phyloP scores from a whole-genome alignment of 2,113 vertebrate genomes.

The Tor tambroides region DNA sequence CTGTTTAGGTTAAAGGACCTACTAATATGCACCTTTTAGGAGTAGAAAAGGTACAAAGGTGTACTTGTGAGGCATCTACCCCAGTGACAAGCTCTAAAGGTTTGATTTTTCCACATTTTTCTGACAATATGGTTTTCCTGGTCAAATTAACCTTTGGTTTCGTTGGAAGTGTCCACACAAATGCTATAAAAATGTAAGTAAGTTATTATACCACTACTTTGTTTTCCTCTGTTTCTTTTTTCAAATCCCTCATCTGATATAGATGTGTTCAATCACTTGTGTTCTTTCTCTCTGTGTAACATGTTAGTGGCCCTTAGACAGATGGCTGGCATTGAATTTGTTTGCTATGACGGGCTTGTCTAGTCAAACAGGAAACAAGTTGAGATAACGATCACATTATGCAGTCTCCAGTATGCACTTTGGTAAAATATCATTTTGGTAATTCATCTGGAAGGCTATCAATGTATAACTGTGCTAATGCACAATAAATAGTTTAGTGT shows the following conservation, averaged over 20 bases:
- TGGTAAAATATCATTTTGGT: background rate
- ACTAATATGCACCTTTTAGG: background rate
- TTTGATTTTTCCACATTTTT: background rate
- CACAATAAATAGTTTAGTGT: background rate
- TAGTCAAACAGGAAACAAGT: constrained; percentile 1
- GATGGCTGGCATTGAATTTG: background rate
- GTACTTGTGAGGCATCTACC: background rate
- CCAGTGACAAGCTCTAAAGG: background rate
- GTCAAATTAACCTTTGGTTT: too few species aligned
- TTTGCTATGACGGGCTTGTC: background rate
- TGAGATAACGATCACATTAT: constrained; percentile 7
- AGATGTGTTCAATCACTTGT: background rate
- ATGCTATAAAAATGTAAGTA: too few species aligned
- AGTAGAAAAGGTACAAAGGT: constrained; percentile 47
- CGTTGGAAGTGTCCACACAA: too few species aligned
- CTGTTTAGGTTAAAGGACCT: too few species aligned
- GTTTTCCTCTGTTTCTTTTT: too few species aligned
- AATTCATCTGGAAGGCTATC: background rate
- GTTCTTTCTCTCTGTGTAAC: background rate
- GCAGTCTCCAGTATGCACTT: background rate
- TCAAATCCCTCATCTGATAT: too few species aligned
- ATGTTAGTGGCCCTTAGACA: background rate
- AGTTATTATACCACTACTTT: too few species aligned
- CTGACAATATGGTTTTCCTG: too few species aligned
- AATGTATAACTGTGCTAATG: background rate